These are phyloP conservation scores for Watsonalla cultraria DNA, from an alignment of 2,888 invertebrate species.

Conservation along the genomic window DNA sequence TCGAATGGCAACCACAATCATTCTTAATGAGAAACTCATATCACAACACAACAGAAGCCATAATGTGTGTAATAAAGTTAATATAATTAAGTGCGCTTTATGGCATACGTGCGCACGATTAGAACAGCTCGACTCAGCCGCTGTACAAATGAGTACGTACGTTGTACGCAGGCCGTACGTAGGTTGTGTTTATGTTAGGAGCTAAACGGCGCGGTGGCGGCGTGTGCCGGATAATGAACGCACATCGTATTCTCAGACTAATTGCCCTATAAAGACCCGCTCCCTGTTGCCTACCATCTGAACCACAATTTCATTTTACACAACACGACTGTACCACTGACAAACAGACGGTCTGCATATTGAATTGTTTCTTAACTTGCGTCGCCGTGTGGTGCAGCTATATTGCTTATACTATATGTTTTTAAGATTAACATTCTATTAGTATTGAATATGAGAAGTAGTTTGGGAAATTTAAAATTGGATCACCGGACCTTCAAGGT, in stretches of 20 bases:
- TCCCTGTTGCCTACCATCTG: constrained; percentile 31
- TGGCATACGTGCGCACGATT: constrained; percentile 19
- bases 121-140: constrained; percentile 9
- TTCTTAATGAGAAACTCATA: constrained; percentile 37
- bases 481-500: no score
- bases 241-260: constrained; percentile 51
- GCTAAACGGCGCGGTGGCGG: constrained; percentile 38
- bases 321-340: constrained; percentile 18
- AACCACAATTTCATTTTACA: constrained; percentile 41
- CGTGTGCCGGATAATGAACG: constrained; percentile 46
- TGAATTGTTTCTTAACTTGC: constrained; percentile 18
- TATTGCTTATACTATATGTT: no score
- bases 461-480: no score
- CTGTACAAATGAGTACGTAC: constrained; percentile 11
- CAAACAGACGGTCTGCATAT: constrained; percentile 12
- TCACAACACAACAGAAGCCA: constrained; percentile 34
- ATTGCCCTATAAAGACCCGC: constrained; percentile 54
- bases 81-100: constrained; percentile 43
- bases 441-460: no score
- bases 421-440: no score
- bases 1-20: constrained; percentile 23
- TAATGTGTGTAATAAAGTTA: constrained; percentile 48
- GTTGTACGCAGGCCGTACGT: background rate
- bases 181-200: constrained; percentile 11
- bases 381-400: background rate